These are phyloP conservation scores for Galago senegalensis DNA, from an alignment of 2,797 vertebrate genomes.

Conservation along the genomic window DNA sequence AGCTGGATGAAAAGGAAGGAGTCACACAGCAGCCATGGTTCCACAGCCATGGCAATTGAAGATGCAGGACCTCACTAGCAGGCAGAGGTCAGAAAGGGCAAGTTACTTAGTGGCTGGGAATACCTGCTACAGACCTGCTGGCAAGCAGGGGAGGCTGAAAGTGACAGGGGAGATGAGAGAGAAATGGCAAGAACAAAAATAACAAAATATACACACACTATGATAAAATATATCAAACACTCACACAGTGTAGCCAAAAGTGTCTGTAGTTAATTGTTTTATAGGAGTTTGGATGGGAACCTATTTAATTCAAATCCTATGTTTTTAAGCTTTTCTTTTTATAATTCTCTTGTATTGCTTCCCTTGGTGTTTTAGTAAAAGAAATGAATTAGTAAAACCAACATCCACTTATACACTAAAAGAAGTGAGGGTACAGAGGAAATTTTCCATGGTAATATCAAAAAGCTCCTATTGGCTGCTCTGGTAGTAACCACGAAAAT, in stretches of 20 bases:
- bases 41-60: background rate
- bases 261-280: background rate
- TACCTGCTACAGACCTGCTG: background rate
- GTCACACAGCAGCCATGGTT: background rate
- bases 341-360: background rate
- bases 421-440: background rate
- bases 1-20: background rate
- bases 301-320: conserved; percentile 3
- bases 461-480: background rate
- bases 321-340: background rate
- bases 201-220: background rate
- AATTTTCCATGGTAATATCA: background rate
- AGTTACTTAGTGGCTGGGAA: background rate
- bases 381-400: conserved; percentile 31
- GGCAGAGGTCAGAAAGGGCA: background rate
- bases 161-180: rapidly evolving
- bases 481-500: background rate
- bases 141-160: background rate
- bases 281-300: background rate
- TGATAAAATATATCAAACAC: background rate
- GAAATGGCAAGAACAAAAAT: background rate
- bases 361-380: background rate
- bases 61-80: background rate
- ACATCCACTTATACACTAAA: background rate
- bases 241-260: background rate